Evolutionary conservation across 2,113 vertebrate species (phyloP).

Genomic region (Cheilinus undulatus): DNA sequence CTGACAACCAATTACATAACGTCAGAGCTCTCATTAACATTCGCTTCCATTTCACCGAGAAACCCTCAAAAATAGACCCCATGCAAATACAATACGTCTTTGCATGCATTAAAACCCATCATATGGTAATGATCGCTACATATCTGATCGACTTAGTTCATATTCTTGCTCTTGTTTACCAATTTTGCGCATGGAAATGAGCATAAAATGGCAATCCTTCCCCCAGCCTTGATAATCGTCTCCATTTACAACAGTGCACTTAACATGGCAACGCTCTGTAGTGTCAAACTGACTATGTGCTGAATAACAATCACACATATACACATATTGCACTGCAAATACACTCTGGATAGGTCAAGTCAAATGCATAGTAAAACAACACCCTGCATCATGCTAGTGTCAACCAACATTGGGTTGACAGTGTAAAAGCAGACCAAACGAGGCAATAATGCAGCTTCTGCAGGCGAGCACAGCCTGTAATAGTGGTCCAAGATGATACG

Average conservation of each 20-base stretch:
- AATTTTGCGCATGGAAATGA: conserved; percentile 30
- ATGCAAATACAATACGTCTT: neutral
- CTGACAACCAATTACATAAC: conserved; percentile 82
- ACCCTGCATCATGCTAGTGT: conserved; percentile 4
- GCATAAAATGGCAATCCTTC: conserved; percentile 44
- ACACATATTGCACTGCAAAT: neutral
- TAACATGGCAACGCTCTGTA: conserved; percentile 22
- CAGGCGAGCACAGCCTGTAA: conserved; percentile 20
- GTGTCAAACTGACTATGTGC: too few species aligned
- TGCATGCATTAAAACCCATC: neutral
- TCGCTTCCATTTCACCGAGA: conserved; percentile 56
- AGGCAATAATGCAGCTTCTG: neutral
- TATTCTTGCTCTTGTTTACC: conserved; percentile 39
- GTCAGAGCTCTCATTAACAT: conserved; percentile 69
- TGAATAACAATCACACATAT: neutral
- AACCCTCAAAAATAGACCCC: conserved; percentile 17
- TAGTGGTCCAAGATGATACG: conserved; percentile 51
- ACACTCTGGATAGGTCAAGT: conserved; percentile 17
- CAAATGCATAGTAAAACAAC: conserved; percentile 38
- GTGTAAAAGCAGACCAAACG: conserved; percentile 6
- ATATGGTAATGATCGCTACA: neutral
- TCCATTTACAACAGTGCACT: conserved; percentile 6
- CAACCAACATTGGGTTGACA: neutral
- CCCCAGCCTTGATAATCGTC: conserved; percentile 37
- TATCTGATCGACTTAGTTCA: conserved; percentile 26